A percentile compares a stretch with the other conserved stretches of the same genome.
Evolutionary conservation across 2,888 invertebrate species (phyloP).

Genomic region (Cephus spinipes): DNA sequence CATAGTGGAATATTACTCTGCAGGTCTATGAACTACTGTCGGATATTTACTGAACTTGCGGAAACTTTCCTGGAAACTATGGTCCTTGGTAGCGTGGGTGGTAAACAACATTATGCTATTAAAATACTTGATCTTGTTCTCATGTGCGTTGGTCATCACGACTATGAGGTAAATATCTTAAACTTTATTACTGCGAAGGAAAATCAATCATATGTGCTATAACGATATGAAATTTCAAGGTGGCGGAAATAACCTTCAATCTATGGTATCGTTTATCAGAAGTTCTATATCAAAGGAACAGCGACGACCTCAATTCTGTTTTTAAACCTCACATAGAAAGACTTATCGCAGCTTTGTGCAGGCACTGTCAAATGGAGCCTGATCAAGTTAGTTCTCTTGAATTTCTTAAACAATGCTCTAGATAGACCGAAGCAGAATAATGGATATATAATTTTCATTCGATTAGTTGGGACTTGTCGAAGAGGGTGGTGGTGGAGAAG

Average conservation of each 20-base stretch:
- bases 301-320: conserved; percentile 80
- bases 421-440: neutral
- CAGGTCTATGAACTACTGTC: conserved; percentile 89
- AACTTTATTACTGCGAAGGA: conserved; percentile 5
- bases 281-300: conserved; percentile 89
- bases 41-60: conserved; percentile 94
- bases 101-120: conserved; percentile 80
- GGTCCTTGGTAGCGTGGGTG: conserved; percentile 73
- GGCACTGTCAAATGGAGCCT: conserved; percentile 96
- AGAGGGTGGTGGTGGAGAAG: conserved; percentile 70
- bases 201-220: neutral
- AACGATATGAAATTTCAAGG: conserved; percentile 61
- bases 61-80: conserved; percentile 92
- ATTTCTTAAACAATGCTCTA: neutral
- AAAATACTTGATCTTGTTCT: conserved; percentile 90
- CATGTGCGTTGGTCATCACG: conserved; percentile 95
- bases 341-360: conserved; percentile 87
- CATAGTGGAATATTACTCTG: conserved; percentile 27
- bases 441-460: neutral
- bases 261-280: conserved; percentile 97
- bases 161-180: conserved; percentile 86
- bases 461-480: conserved; percentile 59
- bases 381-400: conserved; percentile 76
- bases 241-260: conserved; percentile 91
- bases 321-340: conserved; percentile 94